These are phyloP conservation scores for Eonycteris spelaea DNA, from an alignment of 2,113 vertebrate genomes.

Conservation along the genomic window DNA sequence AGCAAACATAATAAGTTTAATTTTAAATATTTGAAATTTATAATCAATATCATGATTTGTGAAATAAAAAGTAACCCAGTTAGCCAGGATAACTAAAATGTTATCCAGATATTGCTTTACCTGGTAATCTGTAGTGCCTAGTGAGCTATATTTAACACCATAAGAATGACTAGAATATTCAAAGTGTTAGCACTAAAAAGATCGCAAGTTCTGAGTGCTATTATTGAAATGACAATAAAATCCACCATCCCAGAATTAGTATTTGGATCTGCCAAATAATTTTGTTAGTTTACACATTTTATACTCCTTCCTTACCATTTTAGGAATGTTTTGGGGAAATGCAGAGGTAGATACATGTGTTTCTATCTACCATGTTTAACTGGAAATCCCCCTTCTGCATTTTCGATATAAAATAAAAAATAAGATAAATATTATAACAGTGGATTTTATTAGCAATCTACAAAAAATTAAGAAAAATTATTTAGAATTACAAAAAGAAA, in stretches of 20 bases:
- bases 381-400: background rate
- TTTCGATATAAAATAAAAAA: slow-evolving; percentile 30
- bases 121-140: background rate
- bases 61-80: background rate
- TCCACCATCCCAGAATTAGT: background rate
- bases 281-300: background rate
- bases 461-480: slow-evolving; percentile 11
- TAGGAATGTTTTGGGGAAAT: background rate
- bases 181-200: background rate
- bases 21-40: slow-evolving; percentile 28
- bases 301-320: background rate
- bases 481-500: slow-evolving; percentile 9
- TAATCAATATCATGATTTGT: background rate
- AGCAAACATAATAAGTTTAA: background rate
- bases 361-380: background rate
- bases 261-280: background rate
- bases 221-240: slow-evolving; percentile 1
- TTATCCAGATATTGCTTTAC: background rate
- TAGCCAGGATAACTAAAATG: background rate
- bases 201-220: background rate
- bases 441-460: background rate
- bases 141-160: background rate
- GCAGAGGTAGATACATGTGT: background rate
- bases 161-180: background rate
- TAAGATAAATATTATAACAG: background rate